Evolutionary conservation across 2,797 vertebrate genomes (phyloP).

Genomic region (Argentina silus): DNA sequence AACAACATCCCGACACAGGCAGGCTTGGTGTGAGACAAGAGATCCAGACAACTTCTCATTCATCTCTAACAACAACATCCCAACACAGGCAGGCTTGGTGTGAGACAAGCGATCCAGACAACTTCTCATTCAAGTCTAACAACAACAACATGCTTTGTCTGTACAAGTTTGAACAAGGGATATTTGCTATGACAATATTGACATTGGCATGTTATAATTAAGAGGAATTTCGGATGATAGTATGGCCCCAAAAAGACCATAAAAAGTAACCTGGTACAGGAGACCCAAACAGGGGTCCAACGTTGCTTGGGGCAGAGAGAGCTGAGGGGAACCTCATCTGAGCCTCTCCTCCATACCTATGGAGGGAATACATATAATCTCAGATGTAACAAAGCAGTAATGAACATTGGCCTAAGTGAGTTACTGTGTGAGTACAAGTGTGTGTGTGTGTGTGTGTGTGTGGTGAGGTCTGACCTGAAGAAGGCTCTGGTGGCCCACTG

Average conservation of each 20-base stretch:
- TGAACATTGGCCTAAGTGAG: background rate
- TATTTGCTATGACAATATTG: background rate
- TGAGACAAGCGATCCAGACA: slow-evolving; percentile 13
- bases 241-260: background rate
- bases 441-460: background rate
- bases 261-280: slow-evolving; percentile 71
- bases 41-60: background rate
- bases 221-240: background rate
- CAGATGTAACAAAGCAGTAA: too few relatives aligned
- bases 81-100: slow-evolving; percentile 13
- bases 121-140: slow-evolving; percentile 21
- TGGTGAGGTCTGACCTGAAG: slow-evolving; percentile 83
- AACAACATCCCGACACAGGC: slow-evolving; percentile 11
- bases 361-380: background rate
- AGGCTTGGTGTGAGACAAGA: slow-evolving; percentile 20
- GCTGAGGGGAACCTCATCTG: slow-evolving; percentile 93
- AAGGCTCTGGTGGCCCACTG: slow-evolving; percentile 94
- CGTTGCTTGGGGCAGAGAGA: slow-evolving; percentile 82
- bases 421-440: background rate
- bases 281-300: slow-evolving; percentile 86
- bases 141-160: background rate
- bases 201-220: background rate
- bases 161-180: background rate
- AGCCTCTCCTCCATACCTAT: slow-evolving; percentile 95
- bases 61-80: slow-evolving; percentile 18